Evolutionary conservation across 2,888 invertebrate genomes (phyloP), one percentile per base, ranked within the genome.

Genomic region (Galerucella pusilla): DNA sequence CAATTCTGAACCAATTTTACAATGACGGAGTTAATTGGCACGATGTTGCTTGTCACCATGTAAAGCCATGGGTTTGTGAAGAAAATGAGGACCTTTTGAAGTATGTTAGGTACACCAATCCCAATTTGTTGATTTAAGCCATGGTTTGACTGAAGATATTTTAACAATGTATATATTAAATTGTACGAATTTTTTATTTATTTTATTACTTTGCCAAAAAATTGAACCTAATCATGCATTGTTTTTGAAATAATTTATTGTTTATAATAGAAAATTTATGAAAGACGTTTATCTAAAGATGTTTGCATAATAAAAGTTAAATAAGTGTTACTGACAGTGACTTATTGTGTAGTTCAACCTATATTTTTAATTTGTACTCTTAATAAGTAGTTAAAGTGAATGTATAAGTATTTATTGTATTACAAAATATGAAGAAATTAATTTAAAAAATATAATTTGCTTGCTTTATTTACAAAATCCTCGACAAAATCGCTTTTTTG

Each of bases 11-110:
- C 89, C 94, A 96, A 87, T 96, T 96, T 90, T 96, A 96, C 90
- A 94, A 95, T 82, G 96, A 96, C 84, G 96, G 96, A 45, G 93
- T 96, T 68, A 94, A 95, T 87, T 96, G 96, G 96, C 96, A 96
- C 85, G 93, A 96, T 85, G 96, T 96, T 67, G 96, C 96, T 77
- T 96, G 96, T 86, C 96, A 96, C 86, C 96, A 96, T 86, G 92
- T 93, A 86, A 96, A 96, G 87, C 93, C 96, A 1, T 95, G 94
- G 89, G 93, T 96, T 49, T 96, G 96, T 86, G 96, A 96, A 87
- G 96, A 96, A 84, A 96, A 94, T 85, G 95, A 95, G 82, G 92
- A 94, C 11, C 91, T 96, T n/a, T 88, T 96, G 80, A 94, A 94
- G 90, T 96, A 95, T 88, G 94, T 95, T 16, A 77, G 81, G 42